phyloP scores from a whole-genome alignment of 2,113 vertebrate species.

The Odocoileus hemionus region DNA sequence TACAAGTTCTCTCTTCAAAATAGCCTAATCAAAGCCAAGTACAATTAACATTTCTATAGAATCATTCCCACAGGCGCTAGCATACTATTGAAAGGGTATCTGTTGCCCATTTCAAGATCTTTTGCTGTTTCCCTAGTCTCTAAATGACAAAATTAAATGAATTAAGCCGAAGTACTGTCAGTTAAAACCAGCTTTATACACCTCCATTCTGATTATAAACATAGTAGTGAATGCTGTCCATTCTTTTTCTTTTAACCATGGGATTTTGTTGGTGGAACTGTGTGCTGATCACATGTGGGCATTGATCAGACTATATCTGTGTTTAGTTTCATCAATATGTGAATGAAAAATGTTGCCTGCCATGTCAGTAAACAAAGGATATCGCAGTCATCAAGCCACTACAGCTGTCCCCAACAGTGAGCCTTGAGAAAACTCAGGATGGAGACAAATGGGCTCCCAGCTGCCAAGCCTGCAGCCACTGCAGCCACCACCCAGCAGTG shows the following conservation, averaged over 20 bases:
- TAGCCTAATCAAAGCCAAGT: background rate
- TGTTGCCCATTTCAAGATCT: background rate
- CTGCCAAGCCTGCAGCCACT: too few species aligned
- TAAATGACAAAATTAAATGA: background rate
- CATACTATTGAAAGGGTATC: background rate
- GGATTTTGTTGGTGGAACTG: background rate
- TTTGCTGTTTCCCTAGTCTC: background rate
- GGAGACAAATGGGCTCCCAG: too few species aligned
- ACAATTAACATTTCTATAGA: background rate
- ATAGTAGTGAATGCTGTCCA: background rate
- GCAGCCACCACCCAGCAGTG: too few species aligned
- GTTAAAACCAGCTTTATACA: background rate
- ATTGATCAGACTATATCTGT: background rate
- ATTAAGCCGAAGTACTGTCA: background rate
- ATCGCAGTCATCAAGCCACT: too few species aligned
- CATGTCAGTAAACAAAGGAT: background rate
- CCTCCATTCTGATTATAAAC: background rate
- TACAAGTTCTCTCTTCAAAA: background rate
- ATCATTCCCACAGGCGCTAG: background rate
- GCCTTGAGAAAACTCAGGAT: too few species aligned
- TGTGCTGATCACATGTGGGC: background rate
- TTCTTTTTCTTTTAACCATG: background rate
- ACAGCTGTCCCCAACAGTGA: too few species aligned
- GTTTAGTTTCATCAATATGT: background rate
- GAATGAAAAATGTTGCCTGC: background rate